A percentile compares a stretch with the other conserved stretches of the same genome.
Evolutionary conservation across 1,140 invertebrate species (phyloP).

Genomic region (Andrena cerasifolii): DNA sequence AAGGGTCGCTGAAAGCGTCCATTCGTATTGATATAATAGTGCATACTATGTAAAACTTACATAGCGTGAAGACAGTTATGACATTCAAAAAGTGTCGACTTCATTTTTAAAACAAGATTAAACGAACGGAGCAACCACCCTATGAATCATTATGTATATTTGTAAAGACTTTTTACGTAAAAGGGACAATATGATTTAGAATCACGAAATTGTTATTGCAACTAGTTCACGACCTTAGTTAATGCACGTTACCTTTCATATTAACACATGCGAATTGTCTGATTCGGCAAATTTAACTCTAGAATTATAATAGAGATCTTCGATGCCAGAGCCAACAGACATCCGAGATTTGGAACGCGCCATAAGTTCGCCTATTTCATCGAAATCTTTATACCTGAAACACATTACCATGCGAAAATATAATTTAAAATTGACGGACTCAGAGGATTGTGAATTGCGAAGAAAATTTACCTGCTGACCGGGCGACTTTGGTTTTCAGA

Average conservation of each 20-base stretch:
- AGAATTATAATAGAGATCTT: slow-evolving; percentile 76
- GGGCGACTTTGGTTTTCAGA: slow-evolving; percentile 81
- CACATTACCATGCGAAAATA: slow-evolving; percentile 6
- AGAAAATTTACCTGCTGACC: slow-evolving; percentile 76
- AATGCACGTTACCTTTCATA: slow-evolving; percentile 65
- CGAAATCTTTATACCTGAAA: slow-evolving; percentile 79
- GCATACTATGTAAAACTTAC: not conserved
- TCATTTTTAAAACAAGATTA: not conserved
- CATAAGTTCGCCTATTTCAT: slow-evolving; percentile 82
- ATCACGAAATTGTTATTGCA: not conserved
- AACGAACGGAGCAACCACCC: not conserved
- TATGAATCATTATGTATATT: slow-evolving; percentile 4
- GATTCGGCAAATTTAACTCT: slow-evolving; percentile 76
- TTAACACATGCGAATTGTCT: slow-evolving; percentile 73
- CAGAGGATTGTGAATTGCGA: slow-evolving; percentile 14
- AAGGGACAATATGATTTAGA: not conserved
- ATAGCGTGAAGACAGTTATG: not conserved
- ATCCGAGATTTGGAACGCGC: slow-evolving; percentile 83
- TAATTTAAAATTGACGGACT: not conserved
- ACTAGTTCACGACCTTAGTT: not conserved
- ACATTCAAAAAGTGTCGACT: not conserved
- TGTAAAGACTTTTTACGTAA: not conserved
- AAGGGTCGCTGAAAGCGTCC: not conserved
- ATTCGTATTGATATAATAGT: not conserved
- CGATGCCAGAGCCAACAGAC: slow-evolving; percentile 78